These are phyloP conservation scores for Pollenia amentaria DNA, from an alignment of 2,888 invertebrate genomes.

Conservation along the genomic window DNA sequence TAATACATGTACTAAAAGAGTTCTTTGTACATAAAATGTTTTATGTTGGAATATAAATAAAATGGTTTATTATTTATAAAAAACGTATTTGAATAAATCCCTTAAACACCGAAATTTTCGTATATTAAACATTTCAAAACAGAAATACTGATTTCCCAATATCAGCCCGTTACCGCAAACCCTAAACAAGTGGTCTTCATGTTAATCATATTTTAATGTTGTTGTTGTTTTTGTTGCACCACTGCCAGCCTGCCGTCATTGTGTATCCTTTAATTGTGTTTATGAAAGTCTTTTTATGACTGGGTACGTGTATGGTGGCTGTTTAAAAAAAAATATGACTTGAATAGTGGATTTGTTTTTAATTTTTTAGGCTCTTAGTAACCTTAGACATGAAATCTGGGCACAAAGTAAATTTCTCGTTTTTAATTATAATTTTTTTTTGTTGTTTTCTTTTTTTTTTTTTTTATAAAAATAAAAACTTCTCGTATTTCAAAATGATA, in stretches of 20 bases:
- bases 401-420: conserved; percentile 60
- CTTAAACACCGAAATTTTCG: no score
- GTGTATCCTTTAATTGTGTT: conserved; percentile 46
- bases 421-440: conserved; percentile 72
- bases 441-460: no score
- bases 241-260: conserved; percentile 54
- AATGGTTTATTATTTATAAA: no score
- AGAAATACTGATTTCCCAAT: no score
- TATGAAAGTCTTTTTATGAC: conserved; percentile 10
- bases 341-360: conserved; percentile 30
- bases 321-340: conserved; percentile 9
- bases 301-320: conserved; percentile 24
- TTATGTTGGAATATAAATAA: no score
- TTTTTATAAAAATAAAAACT: conserved; percentile 52
- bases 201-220: conserved; percentile 41
- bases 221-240: not conserved
- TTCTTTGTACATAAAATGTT: no score
- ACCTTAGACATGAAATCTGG: conserved; percentile 71
- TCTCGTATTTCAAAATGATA: conserved; percentile 74
- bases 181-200: conserved; percentile 16
- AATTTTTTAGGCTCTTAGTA: conserved; percentile 42
- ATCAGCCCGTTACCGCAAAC: no score
- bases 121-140: no score
- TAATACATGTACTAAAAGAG: no score
- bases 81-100: no score